phyloP scores from a whole-genome alignment of 1,140 invertebrate genomes.

The Cataglyphis hispanica region DNA sequence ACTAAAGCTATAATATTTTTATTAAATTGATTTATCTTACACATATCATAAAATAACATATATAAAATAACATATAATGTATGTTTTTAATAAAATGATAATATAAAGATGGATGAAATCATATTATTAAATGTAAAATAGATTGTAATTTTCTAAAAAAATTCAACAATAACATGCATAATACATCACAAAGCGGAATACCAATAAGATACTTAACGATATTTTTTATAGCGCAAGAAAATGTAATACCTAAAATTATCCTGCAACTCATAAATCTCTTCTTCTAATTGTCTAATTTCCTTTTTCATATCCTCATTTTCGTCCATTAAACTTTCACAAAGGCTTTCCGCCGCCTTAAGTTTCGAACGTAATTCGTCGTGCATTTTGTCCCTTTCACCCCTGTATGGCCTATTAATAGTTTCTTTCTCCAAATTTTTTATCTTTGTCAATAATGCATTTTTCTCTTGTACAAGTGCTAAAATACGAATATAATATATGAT shows the following conservation, averaged over 20 bases:
- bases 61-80: background rate
- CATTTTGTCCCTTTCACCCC: slow-evolving; percentile 87
- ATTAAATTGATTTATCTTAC: background rate
- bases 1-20: background rate
- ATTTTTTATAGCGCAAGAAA: slow-evolving; percentile 2
- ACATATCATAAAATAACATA: background rate
- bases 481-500: background rate
- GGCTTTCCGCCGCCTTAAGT: slow-evolving; percentile 93
- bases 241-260: slow-evolving; percentile 94
- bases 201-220: background rate
- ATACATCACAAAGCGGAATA: background rate
- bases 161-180: slow-evolving; percentile 31
- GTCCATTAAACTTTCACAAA: slow-evolving; percentile 97
- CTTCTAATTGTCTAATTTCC: slow-evolving; percentile 96
- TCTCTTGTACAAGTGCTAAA: slow-evolving; percentile 82
- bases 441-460: slow-evolving; percentile 84
- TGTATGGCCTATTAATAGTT: slow-evolving; percentile 84
- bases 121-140: slow-evolving; percentile 26
- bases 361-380: slow-evolving; percentile 92
- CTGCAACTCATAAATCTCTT: slow-evolving; percentile 99
- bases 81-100: background rate
- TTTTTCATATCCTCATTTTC: slow-evolving; percentile 98
- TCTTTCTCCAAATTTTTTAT: slow-evolving; percentile 86
- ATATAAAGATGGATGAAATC: slow-evolving; percentile 1
- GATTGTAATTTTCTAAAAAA: background rate